These are phyloP conservation scores for Hydrochoerus hydrochaeris DNA, from an alignment of 2,113 vertebrate genomes.

Conservation along the genomic window DNA sequence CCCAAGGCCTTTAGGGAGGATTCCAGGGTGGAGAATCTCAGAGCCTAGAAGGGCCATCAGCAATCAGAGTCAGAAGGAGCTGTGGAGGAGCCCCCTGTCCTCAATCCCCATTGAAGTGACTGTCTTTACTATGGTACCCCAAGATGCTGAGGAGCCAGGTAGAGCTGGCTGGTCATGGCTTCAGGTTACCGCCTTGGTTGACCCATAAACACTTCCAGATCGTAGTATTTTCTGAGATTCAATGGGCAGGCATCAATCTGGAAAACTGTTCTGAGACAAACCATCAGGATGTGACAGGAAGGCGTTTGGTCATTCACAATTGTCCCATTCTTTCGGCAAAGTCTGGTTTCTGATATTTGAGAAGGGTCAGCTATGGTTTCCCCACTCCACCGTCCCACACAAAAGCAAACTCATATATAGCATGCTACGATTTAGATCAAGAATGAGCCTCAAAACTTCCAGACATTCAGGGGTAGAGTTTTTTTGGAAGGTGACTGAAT, in stretches of 20 bases:
- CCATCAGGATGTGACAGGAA: neutral
- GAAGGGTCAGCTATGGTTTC: no score
- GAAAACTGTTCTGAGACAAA: neutral
- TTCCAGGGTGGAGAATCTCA: neutral
- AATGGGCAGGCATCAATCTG: rapidly evolving
- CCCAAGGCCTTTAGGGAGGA: neutral
- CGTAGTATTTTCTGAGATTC: neutral
- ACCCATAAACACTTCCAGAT: neutral
- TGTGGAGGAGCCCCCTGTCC: neutral
- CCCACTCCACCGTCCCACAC: neutral
- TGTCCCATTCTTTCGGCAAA: neutral
- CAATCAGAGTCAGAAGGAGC: neutral
- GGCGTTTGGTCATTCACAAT: rapidly evolving
- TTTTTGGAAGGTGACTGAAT: neutral
- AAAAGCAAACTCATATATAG: neutral
- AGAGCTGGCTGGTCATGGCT: neutral
- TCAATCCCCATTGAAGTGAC: rapidly evolving
- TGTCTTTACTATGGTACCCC: rapidly evolving
- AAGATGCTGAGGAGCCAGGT: neutral
- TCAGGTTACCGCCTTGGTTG: neutral
- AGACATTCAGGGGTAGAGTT: neutral
- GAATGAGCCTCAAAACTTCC: neutral
- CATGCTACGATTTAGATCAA: neutral
- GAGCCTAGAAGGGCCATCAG: neutral
- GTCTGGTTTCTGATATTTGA: neutral